Base-by-base conservation (phyloP, 1,140 invertebrate genomes). In the Campodea augens region DNA sequence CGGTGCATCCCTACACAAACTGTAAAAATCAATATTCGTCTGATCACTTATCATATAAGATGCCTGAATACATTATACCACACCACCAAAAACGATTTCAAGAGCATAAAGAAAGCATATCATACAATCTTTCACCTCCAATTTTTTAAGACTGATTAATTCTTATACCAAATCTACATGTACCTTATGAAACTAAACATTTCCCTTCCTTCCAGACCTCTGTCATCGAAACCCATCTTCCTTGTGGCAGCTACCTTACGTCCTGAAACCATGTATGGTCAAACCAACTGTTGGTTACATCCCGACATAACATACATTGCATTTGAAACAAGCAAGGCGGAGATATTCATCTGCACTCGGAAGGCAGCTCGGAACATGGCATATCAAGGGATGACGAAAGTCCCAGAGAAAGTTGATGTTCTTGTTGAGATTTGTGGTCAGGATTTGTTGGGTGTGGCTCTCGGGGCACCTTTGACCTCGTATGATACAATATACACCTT, bases 231-330 rank as follows among this genome's bases (percentile, higher is more conserved):
- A n/a, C 57, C 70, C 5, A 70, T 96, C 20, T 95, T 67, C 61
- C 69, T 98, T 39, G 90, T 98, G 12, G 92, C 93, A 32, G 96
- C 91, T n/a, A 99, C 96, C 15, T 64, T 99, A 4, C 68, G 93
- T 51, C 93, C 95, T 10, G 96, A 99, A 67, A 99, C 96, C 1
- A 98, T 99, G 95, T 99, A 97, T 62, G 96, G 96, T 2, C 96
- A 98, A 68, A 99, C 96, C 0, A 99, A 98, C 60, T 97, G 93
- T 60, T 99, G 93, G 91, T 59, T 99, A 1, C 80, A 81, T 57
- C 96, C 96, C 3, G 89, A 96, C 55, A 90, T 98, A 52, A 76
- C 75, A 48, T 98, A 98, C 56, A 75, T 93, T 53, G 89, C 81
- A 13, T 83, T 89, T 63, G 68, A 76, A 54, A 73, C 75, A 4